Evolutionary conservation across 1,140 invertebrate species (phyloP), one percentile per base, ranked within the genome.

Genomic region (Theocolax elegans): DNA sequence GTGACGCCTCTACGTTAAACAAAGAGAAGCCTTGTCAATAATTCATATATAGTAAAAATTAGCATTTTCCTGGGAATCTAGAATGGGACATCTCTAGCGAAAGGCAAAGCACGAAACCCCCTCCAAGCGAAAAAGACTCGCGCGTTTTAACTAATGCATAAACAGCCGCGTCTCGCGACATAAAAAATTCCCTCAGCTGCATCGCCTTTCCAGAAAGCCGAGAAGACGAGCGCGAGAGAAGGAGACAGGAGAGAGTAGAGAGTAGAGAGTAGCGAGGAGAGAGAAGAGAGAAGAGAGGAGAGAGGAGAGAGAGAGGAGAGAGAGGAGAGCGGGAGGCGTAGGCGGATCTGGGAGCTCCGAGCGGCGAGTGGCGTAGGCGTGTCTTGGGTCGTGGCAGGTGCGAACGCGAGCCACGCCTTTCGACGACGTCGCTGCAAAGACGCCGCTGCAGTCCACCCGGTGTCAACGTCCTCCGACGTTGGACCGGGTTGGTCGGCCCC

Each of bases 401-500:
- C 79, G 78, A 84, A 79, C 80, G 79, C 60, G 23, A 77, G 81
- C 83, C 81, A 82, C 83, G 82, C 82, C 83, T 85, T 84, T 83
- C 74, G 74, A 71, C 74, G 71, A 76, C 64, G 64, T 65, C 25
- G 15, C 21, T 53, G 29, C 19, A 40, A n/a, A n/a, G n/a, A n/a
- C n/a, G 51, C 51, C 19, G 13, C 29, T 13, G 53, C 3, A 35
- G 19, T 35, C 35, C 31, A 56, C 27, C n/a, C 3, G 1, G 19
- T 35, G 19, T 35, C 35, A 7, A n/a, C n/a, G n/a, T n/a, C n/a
- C n/a, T n/a, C n/a, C n/a, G n/a, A n/a, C n/a, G n/a, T n/a, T n/a
- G n/a, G n/a, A n/a, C n/a, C n/a, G n/a, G n/a, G n/a, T n/a, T n/a
- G n/a, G n/a, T n/a, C 35, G 42, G 42, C 42, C 3, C 42, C 15